Evolutionary conservation across 1,140 invertebrate species (phyloP).

Genomic region (Drosophila elegans): DNA sequence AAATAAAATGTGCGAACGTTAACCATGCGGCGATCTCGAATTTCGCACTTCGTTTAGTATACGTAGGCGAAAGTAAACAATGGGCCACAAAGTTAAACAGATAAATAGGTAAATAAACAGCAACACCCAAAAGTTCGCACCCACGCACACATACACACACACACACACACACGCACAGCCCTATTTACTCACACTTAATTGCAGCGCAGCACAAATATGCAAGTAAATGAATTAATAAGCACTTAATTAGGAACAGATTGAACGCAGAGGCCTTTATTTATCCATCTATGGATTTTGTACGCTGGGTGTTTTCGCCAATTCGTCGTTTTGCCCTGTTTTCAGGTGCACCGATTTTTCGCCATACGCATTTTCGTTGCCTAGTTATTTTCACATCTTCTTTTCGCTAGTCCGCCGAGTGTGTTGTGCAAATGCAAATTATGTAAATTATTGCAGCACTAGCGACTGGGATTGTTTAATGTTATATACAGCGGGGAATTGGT

Average conservation of each 20-base stretch:
- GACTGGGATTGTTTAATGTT: conserved; percentile 45
- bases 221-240: conserved; percentile 45
- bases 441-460: conserved; percentile 63
- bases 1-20: conserved; percentile 44
- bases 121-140: conserved; percentile 40
- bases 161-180: conserved; percentile 15
- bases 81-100: conserved; percentile 10
- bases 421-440: conserved; percentile 35
- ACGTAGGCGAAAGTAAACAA: conserved; percentile 23
- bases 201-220: conserved; percentile 46
- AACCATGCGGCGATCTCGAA: conserved; percentile 28
- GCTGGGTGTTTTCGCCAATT: conserved; percentile 13
- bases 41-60: conserved; percentile 34
- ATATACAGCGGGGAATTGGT: conserved; percentile 36
- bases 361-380: conserved; percentile 43
- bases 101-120: conserved; percentile 62
- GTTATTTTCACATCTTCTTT: conserved; percentile 26
- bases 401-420: not conserved
- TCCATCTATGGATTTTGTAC: conserved; percentile 44
- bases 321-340: conserved; percentile 17
- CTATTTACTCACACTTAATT: conserved; percentile 56
- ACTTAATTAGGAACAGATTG: conserved; percentile 69
- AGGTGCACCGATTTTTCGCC: conserved; percentile 29
- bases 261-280: conserved; percentile 28
- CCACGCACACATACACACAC: conserved; percentile 14